Evolutionary conservation across 2,797 vertebrate genomes (phyloP), one percentile per base, ranked within the genome.

Genomic region (Amblyopsis hoosieri): DNA sequence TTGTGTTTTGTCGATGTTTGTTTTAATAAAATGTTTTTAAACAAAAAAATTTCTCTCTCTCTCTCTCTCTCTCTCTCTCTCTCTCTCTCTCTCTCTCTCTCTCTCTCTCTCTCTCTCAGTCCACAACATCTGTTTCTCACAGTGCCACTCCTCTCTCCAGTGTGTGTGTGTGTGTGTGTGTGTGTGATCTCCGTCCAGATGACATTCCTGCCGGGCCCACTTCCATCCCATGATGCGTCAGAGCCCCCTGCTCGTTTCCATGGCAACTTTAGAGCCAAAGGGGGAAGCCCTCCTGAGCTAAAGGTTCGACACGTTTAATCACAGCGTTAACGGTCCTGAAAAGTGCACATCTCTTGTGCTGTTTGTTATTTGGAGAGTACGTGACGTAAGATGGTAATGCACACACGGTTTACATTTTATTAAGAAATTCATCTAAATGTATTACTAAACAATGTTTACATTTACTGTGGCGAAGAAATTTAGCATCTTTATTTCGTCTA

Each of bases 111-210:
- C 37, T 11, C 23, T 31, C 29, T 31, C 52, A 53, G 61, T 63
- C 14, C 66, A 76, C 54, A 85, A 89, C 90, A 92, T 90, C 90
- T 91, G 89, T 62, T 82, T 86, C 76, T 85, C 72, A 69, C 58
- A 69, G 74, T 82, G 72, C 81, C 80, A 69, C 75, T 82, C 80
- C 77, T 78, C 69, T 69, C 66, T 78, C 69, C 69, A 63, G 74
- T 77, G 69, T 66, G 81, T 66, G 55, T n/a, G n/a, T n/a, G n/a
- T n/a, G 17, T 17, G 17, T 17, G 17, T 14, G 60, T 69, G 67
- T 75, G 84, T 93, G 89, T 89, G 89, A 91, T 93, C 90, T 90
- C 83, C 54, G 85, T 93, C 91, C 93, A 94, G 91, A 93, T 93
- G 89, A 90, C 90, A 92, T 94, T 93, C 90, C 85, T 84, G 85